These are phyloP conservation scores for Tetragonula clypearis DNA, from an alignment of 1,140 invertebrate genomes.

Conservation along the genomic window DNA sequence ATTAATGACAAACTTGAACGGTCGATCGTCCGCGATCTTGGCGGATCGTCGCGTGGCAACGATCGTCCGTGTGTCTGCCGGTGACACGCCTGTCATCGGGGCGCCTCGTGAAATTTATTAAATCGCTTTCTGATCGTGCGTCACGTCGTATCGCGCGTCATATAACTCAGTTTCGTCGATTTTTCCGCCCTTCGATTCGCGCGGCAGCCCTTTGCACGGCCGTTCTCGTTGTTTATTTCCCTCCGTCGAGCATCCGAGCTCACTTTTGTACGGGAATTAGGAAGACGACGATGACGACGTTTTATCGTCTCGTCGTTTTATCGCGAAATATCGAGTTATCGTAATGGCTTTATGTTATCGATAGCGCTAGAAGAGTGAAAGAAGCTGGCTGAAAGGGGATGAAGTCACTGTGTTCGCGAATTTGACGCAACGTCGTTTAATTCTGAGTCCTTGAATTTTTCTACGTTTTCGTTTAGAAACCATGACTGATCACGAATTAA, in stretches of 20 bases:
- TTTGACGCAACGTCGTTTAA: no score
- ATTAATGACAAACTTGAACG: conserved; percentile 39
- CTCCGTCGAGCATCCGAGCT: not conserved
- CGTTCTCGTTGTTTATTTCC: not conserved
- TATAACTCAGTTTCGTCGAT: conserved; percentile 24
- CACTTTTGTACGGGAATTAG: not conserved
- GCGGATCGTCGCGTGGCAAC: conserved; percentile 19
- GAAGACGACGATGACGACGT: not conserved
- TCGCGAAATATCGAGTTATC: not conserved
- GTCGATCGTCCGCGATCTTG: conserved; percentile 43
- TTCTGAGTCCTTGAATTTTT: no score
- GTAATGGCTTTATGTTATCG: not conserved
- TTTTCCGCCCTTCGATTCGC: conserved; percentile 1
- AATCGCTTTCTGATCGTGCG: conserved; percentile 49
- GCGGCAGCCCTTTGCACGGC: conserved; percentile 1
- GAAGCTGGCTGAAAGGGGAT: no score
- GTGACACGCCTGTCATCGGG: conserved; percentile 40
- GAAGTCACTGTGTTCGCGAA: no score
- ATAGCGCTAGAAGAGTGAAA: not conserved
- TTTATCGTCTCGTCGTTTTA: no score
- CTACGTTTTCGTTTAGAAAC: no score
- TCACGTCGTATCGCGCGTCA: conserved; percentile 26
- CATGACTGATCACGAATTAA: no score
- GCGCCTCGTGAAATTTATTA: conserved; percentile 44
- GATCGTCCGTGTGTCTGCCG: conserved; percentile 16